phyloP scores from a whole-genome alignment of 1,140 invertebrate species.

The Eupristina koningsbergeri region DNA sequence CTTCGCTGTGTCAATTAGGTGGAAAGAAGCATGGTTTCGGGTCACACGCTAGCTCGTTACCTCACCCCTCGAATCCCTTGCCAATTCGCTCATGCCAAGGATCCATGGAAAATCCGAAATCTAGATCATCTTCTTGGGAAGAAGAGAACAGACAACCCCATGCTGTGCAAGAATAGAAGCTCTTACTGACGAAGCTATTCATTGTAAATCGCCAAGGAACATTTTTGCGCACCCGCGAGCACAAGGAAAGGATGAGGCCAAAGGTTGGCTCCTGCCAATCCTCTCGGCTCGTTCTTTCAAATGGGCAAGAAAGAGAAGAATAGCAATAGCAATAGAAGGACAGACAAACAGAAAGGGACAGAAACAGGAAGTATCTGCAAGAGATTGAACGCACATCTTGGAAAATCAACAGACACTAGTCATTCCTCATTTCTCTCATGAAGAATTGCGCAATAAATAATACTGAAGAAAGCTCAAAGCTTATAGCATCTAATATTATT shows the following conservation, averaged over 20 bases:
- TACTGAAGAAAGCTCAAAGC: not conserved
- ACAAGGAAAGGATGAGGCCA: conserved; percentile 8
- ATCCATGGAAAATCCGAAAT: conserved; percentile 3
- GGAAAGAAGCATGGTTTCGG: not conserved
- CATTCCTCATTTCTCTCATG: conserved; percentile 25
- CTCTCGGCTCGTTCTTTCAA: conserved; percentile 8
- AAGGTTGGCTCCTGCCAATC: conserved; percentile 8
- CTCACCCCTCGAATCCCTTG: not conserved
- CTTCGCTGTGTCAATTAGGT: not conserved
- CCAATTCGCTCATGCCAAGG: not conserved
- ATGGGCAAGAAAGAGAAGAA: not conserved
- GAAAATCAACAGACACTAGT: conserved; percentile 34
- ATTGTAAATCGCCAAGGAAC: not conserved
- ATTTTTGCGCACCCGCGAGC: not conserved
- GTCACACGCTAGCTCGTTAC: not conserved
- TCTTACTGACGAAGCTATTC: not conserved
- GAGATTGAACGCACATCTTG: not conserved
- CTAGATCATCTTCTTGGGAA: conserved; percentile 9
- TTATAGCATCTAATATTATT: conserved; percentile 1
- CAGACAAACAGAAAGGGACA: not conserved
- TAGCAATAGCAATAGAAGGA: not conserved
- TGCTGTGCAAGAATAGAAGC: not conserved
- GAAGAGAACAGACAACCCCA: no score
- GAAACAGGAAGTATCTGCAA: not conserved
- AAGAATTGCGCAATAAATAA: conserved; percentile 47